These are phyloP conservation scores for Drosophila mulleri DNA, from an alignment of 2,888 invertebrate genomes.

Conservation along the genomic window DNA sequence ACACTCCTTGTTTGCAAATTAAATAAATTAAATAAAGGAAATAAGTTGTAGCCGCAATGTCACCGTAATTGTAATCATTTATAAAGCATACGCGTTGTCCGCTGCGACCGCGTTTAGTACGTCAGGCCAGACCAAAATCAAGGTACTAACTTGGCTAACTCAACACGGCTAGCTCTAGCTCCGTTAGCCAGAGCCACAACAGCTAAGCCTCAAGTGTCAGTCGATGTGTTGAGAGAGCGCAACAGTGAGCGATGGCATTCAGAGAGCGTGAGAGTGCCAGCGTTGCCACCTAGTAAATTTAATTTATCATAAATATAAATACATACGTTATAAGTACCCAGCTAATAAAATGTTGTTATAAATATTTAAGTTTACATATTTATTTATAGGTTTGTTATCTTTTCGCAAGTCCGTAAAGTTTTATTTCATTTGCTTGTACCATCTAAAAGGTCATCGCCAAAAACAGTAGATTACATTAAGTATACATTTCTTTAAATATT, in stretches of 20 bases:
- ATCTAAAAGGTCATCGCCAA: neutral
- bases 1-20: slow-evolving; percentile 32
- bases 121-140: slow-evolving; percentile 65
- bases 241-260: slow-evolving; percentile 3
- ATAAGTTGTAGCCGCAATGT: slow-evolving; percentile 52
- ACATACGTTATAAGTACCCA: neutral
- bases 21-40: slow-evolving; percentile 48
- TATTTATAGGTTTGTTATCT: neutral
- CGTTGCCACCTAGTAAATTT: slow-evolving; percentile 35
- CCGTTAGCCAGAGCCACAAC: slow-evolving; percentile 47
- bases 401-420: neutral
- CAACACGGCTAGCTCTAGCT: slow-evolving; percentile 57
- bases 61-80: slow-evolving; percentile 46
- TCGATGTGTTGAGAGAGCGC: slow-evolving; percentile 13
- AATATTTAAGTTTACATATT: neutral
- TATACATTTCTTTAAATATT: too few species aligned
- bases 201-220: slow-evolving; percentile 53
- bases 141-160: slow-evolving; percentile 73
- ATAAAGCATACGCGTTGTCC: slow-evolving; percentile 68
- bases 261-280: slow-evolving; percentile 18
- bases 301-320: slow-evolving; percentile 3
- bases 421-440: neutral
- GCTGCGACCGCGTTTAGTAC: slow-evolving; percentile 65
- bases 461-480: too few species aligned
- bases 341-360: too few species aligned